phyloP scores from a whole-genome alignment of 1,140 invertebrate genomes.

The Lepidurus apus region DNA sequence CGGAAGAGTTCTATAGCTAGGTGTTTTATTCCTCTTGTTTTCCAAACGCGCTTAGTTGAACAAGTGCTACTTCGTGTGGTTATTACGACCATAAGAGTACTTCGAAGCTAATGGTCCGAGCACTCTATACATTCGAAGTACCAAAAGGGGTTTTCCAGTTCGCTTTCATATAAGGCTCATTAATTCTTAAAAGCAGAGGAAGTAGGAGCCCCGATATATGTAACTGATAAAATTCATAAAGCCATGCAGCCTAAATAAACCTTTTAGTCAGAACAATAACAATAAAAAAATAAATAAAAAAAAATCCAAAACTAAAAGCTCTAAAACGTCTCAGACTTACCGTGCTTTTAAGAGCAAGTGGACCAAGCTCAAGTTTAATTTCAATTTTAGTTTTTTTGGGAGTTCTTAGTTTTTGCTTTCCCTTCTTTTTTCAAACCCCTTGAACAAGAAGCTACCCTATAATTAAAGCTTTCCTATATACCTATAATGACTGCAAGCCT shows the following conservation, averaged over 20 bases:
- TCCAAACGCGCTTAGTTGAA: background rate
- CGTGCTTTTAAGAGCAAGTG: too few relatives aligned
- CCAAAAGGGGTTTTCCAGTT: background rate
- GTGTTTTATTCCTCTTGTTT: background rate
- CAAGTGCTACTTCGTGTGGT: background rate
- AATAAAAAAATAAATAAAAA: too few relatives aligned
- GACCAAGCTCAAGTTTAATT: background rate
- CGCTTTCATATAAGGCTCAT: background rate
- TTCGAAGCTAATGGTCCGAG: background rate
- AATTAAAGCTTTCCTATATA: background rate
- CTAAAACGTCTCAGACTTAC: too few relatives aligned
- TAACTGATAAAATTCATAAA: too few relatives aligned
- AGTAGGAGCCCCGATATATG: too few relatives aligned
- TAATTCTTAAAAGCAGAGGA: background rate
- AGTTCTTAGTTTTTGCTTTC: background rate
- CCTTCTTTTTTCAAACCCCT: background rate
- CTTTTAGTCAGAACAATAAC: background rate
- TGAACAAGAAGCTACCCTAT: slow-evolving; percentile 4
- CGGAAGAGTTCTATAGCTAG: background rate
- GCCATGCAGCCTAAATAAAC: too few relatives aligned
- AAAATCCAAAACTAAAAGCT: too few relatives aligned
- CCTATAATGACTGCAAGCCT: slow-evolving; percentile 3
- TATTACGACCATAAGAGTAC: background rate
- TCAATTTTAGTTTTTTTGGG: background rate
- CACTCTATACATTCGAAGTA: background rate